A percentile compares a stretch with the other conserved stretches of the same genome.
Evolutionary conservation across 2,113 vertebrate species (phyloP).

Genomic region (Oostethus manadensis): DNA sequence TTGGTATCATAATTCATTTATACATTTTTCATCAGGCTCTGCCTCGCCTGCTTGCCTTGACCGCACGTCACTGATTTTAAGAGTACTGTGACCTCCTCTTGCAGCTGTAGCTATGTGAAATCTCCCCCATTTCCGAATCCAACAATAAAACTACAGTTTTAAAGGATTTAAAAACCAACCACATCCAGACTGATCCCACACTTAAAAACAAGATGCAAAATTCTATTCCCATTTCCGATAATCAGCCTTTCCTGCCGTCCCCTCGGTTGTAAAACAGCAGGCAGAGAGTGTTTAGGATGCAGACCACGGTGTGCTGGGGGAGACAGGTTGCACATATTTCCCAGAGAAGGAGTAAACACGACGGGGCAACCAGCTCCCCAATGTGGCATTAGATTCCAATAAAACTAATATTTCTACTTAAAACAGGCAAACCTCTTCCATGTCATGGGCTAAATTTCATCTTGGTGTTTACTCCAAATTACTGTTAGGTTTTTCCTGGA

Average conservation of each 20-base stretch:
- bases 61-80: too few species aligned
- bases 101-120: constrained; percentile 1
- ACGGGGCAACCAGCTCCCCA: constrained; percentile 35
- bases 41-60: too few species aligned
- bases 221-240: constrained; percentile 16
- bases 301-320: constrained; percentile 25
- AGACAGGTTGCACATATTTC: constrained; percentile 45
- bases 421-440: constrained; percentile 7
- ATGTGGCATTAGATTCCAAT: constrained; percentile 33
- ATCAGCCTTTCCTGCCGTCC: constrained; percentile 14
- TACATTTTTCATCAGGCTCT: too few species aligned
- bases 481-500: background rate
- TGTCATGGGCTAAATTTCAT: constrained; percentile 16
- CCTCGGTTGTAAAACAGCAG: constrained; percentile 19
- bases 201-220: background rate
- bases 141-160: background rate
- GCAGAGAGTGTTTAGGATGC: constrained; percentile 27
- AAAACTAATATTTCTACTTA: constrained; percentile 27
- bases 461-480: background rate
- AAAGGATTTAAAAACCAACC: background rate
- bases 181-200: background rate
- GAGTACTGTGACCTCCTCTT: background rate
- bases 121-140: background rate
- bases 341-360: constrained; percentile 42
- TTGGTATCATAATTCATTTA: too few species aligned